A percentile compares a stretch with the other conserved stretches of the same genome.
phyloP scores from a whole-genome alignment of 2,113 vertebrate genomes.

The Toxostoma redivivum region DNA sequence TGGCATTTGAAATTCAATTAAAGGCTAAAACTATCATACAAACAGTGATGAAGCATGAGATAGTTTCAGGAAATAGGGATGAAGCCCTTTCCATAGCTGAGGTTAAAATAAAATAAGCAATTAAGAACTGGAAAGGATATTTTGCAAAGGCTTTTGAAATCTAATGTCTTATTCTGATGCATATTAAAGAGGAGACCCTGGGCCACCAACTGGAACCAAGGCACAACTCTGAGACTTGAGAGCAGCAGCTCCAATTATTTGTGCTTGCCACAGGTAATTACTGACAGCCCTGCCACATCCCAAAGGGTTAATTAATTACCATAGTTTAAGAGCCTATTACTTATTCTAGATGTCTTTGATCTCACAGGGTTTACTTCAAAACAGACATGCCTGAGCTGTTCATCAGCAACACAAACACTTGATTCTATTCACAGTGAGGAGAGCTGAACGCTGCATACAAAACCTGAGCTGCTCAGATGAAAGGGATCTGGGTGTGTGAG shows the following conservation, averaged over 20 bases:
- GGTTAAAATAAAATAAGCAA: background rate
- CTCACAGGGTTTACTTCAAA: background rate
- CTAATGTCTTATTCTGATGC: background rate
- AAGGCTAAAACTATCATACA: background rate
- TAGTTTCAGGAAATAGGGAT: background rate
- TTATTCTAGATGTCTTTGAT: background rate
- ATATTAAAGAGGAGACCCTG: background rate
- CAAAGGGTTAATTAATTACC: background rate
- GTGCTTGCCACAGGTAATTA: background rate
- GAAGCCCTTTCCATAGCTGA: background rate
- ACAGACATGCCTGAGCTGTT: background rate
- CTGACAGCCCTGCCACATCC: background rate
- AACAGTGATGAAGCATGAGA: background rate
- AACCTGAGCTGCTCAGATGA: background rate
- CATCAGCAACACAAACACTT: background rate
- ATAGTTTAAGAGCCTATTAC: background rate
- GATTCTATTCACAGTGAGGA: background rate
- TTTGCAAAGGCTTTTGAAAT: background rate
- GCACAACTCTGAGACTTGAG: background rate
- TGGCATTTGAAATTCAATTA: slow-evolving; percentile 17
- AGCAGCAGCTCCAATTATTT: background rate
- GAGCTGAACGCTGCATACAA: background rate
- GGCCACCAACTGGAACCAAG: background rate
- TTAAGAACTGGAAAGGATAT: background rate
- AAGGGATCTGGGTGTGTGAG: background rate